Evolutionary conservation across 2,113 vertebrate genomes (phyloP).

Genomic region (Nycticryphes semicollaris): DNA sequence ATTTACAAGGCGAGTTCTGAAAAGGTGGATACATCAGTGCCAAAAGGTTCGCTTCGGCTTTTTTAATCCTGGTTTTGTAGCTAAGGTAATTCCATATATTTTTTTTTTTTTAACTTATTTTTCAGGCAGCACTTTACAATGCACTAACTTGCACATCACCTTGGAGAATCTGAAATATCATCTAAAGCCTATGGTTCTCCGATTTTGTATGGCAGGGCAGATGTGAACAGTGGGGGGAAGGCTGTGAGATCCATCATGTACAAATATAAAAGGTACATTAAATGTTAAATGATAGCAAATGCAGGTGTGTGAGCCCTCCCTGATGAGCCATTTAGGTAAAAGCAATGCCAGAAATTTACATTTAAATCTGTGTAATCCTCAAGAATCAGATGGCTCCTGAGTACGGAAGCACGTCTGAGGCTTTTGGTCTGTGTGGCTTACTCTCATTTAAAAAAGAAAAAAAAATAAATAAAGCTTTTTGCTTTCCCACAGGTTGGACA

Average conservation of each 20-base stretch:
- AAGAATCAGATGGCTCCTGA: slow-evolving; percentile 31
- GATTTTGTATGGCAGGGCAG: slow-evolving; percentile 26
- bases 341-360: slow-evolving; percentile 51
- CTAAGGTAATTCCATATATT: not conserved
- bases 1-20: not conserved
- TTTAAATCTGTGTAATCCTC: slow-evolving; percentile 29
- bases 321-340: slow-evolving; percentile 44
- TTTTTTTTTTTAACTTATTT: not conserved
- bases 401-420: not conserved
- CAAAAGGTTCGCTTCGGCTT: not conserved
- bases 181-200: slow-evolving; percentile 36
- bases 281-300: slow-evolving; percentile 22
- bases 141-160: slow-evolving; percentile 26
- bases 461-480: not conserved
- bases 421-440: not conserved
- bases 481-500: not conserved
- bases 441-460: not conserved
- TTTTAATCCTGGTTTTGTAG: not conserved
- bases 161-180: slow-evolving; percentile 35
- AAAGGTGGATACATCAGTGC: not conserved
- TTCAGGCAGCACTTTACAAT: slow-evolving; percentile 7
- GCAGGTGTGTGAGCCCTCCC: slow-evolving; percentile 39
- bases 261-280: slow-evolving; percentile 46
- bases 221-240: slow-evolving; percentile 27
- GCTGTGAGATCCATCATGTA: slow-evolving; percentile 18